phyloP scores from a whole-genome alignment of 2,113 vertebrate species.

The Perccottus glenii region DNA sequence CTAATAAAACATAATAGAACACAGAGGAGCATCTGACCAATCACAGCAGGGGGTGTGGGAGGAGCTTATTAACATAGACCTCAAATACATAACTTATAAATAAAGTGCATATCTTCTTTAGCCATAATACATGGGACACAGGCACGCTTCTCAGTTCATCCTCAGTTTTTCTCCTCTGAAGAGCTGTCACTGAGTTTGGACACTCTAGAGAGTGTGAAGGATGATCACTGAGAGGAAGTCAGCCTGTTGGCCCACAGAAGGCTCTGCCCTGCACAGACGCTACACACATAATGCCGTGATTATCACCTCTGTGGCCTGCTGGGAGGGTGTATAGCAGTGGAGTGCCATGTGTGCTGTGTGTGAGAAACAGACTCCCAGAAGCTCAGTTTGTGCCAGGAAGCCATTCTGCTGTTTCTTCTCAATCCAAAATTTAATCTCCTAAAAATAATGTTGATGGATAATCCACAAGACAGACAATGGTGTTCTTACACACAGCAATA shows the following conservation, averaged over 20 bases:
- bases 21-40: too few relatives aligned
- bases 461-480: background rate
- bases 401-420: slow-evolving; percentile 46
- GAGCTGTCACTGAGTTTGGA: slow-evolving; percentile 2
- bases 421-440: slow-evolving; percentile 38
- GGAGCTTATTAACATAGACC: too few relatives aligned
- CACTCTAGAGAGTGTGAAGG: background rate
- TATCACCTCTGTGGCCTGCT: slow-evolving; percentile 51
- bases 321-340: slow-evolving; percentile 15
- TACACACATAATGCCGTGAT: slow-evolving; percentile 41
- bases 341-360: slow-evolving; percentile 7
- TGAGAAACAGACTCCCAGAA: slow-evolving; percentile 14
- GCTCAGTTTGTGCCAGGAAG: slow-evolving; percentile 23
- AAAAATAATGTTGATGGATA: slow-evolving; percentile 41
- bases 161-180: background rate
- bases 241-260: slow-evolving; percentile 34
- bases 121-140: background rate
- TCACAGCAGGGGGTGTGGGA: background rate
- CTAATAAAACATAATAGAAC: too few relatives aligned
- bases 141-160: slow-evolving; percentile 17
- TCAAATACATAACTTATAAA: too few relatives aligned
- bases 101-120: too few relatives aligned
- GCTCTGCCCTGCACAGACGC: slow-evolving; percentile 37
- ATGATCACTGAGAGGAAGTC: slow-evolving; percentile 18
- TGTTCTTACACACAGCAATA: background rate